Base-by-base conservation (phyloP, 2,888 invertebrate genomes). In the Sphaerophoria taeniata region DNA sequence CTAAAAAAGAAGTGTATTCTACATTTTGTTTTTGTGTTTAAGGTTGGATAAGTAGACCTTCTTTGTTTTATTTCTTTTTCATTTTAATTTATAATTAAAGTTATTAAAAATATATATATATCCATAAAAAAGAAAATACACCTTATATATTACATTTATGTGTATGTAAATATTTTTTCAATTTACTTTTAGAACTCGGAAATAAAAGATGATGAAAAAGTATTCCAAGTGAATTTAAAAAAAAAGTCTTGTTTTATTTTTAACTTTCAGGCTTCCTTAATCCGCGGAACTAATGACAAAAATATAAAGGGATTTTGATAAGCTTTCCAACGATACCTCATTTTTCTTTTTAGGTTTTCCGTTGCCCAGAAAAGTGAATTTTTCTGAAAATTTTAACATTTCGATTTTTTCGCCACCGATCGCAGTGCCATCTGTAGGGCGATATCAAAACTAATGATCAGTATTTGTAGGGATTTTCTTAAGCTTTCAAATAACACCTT, bases 41-140 rank as follows among this genome's bases (percentile, higher is more conserved):
- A 78, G 49, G 70, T 75, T 84, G 75, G 36, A 84, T 55, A 31
- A 74, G 51, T 49, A 58, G 67, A 39, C 53, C 34, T 63, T 69
- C 55, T 77, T 55, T 67, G 47, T 60, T 61, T 75, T 55, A 53
- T n/a, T 70, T n/a, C n/a, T n/a, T 71, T 78, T 72, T 60, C 67
- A 43, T 78, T 53, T 78, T 77, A 73, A 83, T 83, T 83, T 84
- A 80, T 84, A 71, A 71, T 76, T 80, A 75, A 80, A 84, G 80
- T 72, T 83, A 63, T 70, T 65, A 69, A 39, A 75, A 74, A 75
- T 24, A 24, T 24, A 24, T n/a, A 84, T 84, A 74, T 51, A 63
- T 56, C 11, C 49, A 65, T 49, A 36, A 33, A 24, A 24, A 24
- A 24, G 2, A 24, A 70, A 61, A 67, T 69, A 79, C 43, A 60